phyloP scores from a whole-genome alignment of 2,888 invertebrate species.

The Lepidocyrtinus sp. region DNA sequence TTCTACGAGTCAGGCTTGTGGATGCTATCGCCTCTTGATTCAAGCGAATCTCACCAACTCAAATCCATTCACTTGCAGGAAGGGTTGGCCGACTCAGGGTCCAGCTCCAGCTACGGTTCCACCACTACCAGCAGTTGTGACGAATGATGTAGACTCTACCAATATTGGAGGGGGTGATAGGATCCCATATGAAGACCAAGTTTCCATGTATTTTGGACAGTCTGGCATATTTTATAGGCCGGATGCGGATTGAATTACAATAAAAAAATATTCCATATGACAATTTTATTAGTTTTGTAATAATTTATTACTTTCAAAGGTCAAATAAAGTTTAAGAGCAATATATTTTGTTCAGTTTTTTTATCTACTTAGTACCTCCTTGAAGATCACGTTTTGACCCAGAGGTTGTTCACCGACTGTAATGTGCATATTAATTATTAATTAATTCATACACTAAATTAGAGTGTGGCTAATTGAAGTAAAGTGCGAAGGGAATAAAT shows the following conservation, averaged over 20 bases:
- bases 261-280: too few species aligned
- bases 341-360: neutral
- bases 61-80: neutral
- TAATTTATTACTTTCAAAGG: too few species aligned
- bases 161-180: too few species aligned
- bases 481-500: too few species aligned
- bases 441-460: too few species aligned
- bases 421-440: too few species aligned
- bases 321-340: neutral
- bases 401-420: neutral
- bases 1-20: neutral
- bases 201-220: neutral
- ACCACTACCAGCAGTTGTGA: neutral
- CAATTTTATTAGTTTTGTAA: too few species aligned
- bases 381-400: neutral
- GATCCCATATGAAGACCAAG: neutral
- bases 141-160: too few species aligned
- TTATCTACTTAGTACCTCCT: neutral
- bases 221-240: neutral
- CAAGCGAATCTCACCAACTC: neutral
- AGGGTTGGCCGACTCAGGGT: too few species aligned
- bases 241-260: constrained; percentile 5
- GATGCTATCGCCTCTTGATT: constrained; percentile 5
- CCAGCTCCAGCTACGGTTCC: too few species aligned
- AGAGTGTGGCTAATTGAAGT: too few species aligned